Conservation (phyloP, 1,140 invertebrate species). For the Notospermus geniculatus region DNA sequence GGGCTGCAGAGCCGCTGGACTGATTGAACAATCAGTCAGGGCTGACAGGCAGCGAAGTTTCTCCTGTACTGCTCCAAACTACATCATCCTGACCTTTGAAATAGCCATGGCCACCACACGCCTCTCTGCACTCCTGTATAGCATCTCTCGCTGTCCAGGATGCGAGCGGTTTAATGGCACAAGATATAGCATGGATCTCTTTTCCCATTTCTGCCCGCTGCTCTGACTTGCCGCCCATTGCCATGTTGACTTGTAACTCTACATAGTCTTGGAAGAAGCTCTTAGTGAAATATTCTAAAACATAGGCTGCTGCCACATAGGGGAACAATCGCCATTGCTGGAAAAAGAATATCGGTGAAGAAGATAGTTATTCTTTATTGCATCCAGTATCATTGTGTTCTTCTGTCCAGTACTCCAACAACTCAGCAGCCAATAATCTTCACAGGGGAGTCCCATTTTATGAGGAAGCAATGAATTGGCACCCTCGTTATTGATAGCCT, state of each 20-base stretch:
- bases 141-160: conserved; percentile 80
- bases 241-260: conserved; percentile 59
- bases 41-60: not conserved
- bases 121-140: conserved; percentile 87
- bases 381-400: too few relatives aligned
- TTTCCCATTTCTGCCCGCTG: conserved; percentile 67
- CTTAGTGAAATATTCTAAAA: conserved; percentile 70
- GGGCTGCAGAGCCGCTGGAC: too few relatives aligned
- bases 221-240: conserved; percentile 38
- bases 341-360: conserved; percentile 14
- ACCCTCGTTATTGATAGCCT: too few relatives aligned
- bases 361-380: too few relatives aligned
- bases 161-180: conserved; percentile 79
- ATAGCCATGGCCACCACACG: conserved; percentile 77
- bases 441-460: too few relatives aligned
- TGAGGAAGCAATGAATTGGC: too few relatives aligned
- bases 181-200: conserved; percentile 90
- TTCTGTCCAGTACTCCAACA: too few relatives aligned
- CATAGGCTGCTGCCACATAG: conserved; percentile 78
- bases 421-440: too few relatives aligned
- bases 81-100: conserved; percentile 56
- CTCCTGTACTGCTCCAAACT: not conserved
- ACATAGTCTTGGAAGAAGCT: conserved; percentile 62
- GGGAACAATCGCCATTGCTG: conserved; percentile 90
- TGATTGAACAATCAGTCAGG: not conserved